These are phyloP conservation scores for Pampus argenteus DNA, from an alignment of 2,797 vertebrate species.

Conservation along the genomic window DNA sequence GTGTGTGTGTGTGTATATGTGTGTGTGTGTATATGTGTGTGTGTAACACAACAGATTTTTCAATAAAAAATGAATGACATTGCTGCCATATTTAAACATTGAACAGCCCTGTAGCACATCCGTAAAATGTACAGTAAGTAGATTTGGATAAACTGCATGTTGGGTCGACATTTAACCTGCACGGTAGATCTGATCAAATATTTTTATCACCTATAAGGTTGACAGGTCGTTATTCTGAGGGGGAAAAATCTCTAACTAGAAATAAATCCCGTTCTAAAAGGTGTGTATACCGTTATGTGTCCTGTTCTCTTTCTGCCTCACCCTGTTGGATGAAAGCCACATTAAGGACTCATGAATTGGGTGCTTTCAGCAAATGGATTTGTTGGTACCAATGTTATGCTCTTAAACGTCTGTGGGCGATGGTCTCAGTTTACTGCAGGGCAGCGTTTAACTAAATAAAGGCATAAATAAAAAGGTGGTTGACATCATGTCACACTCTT, in stretches of 20 bases:
- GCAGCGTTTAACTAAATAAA: constrained; percentile 45
- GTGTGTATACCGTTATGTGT: background rate
- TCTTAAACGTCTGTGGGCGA: constrained; percentile 30
- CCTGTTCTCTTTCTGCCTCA: background rate
- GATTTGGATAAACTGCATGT: too few species aligned
- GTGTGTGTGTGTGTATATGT: too few species aligned
- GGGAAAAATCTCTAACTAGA: background rate
- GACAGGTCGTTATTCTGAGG: too few species aligned
- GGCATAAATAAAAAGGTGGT: constrained; percentile 28
- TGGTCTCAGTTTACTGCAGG: constrained; percentile 34
- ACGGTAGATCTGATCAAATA: background rate
- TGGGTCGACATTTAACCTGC: background rate
- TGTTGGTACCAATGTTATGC: constrained; percentile 47
- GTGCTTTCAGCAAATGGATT: constrained; percentile 41
- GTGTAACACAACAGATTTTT: background rate
- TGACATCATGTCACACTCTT: constrained; percentile 2
- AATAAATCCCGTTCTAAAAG: background rate
- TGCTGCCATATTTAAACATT: background rate
- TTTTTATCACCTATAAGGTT: background rate
- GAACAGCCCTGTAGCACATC: background rate
- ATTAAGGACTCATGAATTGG: constrained; percentile 6
- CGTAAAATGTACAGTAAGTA: too few species aligned
- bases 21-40: too few species aligned
- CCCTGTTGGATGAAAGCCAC: constrained; percentile 24
- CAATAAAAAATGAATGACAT: too few species aligned